Conservation (phyloP, 1,140 invertebrate species). For the Orussus abietinus region DNA sequence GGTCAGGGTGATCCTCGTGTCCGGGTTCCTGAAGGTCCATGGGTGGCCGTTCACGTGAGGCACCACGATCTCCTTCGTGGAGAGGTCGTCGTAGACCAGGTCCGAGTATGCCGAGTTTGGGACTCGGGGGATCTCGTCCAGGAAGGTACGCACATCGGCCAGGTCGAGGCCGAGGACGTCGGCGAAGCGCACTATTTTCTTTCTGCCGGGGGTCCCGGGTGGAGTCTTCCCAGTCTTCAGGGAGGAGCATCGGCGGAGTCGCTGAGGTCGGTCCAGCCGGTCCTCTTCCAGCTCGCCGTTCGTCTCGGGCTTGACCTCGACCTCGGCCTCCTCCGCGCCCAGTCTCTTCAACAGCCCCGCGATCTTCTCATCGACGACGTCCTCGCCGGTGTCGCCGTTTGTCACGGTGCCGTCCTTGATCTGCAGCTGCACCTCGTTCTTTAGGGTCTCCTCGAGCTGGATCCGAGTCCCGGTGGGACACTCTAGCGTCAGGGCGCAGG, state of each 20-base stretch:
- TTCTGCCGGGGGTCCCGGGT: conserved; percentile 80
- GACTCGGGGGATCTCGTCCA: conserved; percentile 84
- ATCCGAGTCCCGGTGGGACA: conserved; percentile 9
- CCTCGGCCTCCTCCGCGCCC: conserved; percentile 18
- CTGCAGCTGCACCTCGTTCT: conserved; percentile 22
- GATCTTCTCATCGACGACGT: conserved; percentile 1
- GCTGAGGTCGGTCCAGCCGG: conserved; percentile 54
- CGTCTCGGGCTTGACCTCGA: conserved; percentile 20
- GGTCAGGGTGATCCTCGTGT: conserved; percentile 10
- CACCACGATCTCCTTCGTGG: conserved; percentile 33
- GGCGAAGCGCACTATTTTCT: conserved; percentile 94
- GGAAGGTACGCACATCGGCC: conserved; percentile 83
- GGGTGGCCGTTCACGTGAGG: background rate
- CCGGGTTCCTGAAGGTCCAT: conserved; percentile 25
- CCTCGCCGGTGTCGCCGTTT: too few relatives aligned
- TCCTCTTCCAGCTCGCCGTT: conserved; percentile 44
- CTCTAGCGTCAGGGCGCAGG: conserved; percentile 22
- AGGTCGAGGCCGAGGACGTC: conserved; percentile 91
- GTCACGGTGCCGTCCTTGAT: conserved; percentile 17
- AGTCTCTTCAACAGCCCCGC: conserved; percentile 21
- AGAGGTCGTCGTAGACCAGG: conserved; percentile 57
- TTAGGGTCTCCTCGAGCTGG: conserved; percentile 12
- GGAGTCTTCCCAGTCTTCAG: conserved; percentile 89
- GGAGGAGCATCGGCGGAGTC: conserved; percentile 76
- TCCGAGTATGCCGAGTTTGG: conserved; percentile 81